A percentile compares a stretch with the other conserved stretches of the same genome.
These are phyloP conservation scores for Augochlorella aurata DNA, from an alignment of 2,888 invertebrate genomes.

Conservation along the genomic window DNA sequence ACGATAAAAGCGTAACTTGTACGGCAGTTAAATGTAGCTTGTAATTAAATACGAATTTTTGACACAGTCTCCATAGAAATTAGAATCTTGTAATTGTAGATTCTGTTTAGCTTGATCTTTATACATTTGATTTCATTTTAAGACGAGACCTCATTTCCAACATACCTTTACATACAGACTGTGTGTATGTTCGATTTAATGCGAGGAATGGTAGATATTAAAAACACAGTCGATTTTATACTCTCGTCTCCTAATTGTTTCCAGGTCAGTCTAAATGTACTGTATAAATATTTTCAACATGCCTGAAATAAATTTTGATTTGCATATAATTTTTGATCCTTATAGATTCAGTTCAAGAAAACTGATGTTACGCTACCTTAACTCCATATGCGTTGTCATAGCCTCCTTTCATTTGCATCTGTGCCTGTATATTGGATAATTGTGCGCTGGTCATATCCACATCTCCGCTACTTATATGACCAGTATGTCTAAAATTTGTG, in stretches of 20 bases:
- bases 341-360: neutral
- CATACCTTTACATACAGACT: neutral
- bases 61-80: neutral
- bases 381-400: conserved; percentile 89
- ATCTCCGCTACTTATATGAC: conserved; percentile 95
- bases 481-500: conserved; percentile 97
- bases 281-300: conserved; percentile 44
- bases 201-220: conserved; percentile 25
- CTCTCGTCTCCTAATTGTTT: conserved; percentile 33
- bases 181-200: neutral
- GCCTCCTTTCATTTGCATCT: conserved; percentile 98
- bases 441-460: conserved; percentile 92
- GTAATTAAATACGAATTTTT: neutral
- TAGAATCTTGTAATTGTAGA: neutral
- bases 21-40: conserved; percentile 38
- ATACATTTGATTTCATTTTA: neutral
- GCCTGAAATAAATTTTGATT: conserved; percentile 37
- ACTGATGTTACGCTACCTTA: conserved; percentile 82
- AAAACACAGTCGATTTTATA: conserved; percentile 46
- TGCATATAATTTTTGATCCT: neutral
- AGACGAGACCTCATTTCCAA: conserved; percentile 10
- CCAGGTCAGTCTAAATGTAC: conserved; percentile 22
- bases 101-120: neutral
- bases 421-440: conserved; percentile 93
- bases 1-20: conserved; percentile 19